Evolutionary conservation across 1,140 invertebrate genomes (phyloP).

Genomic region (Nylanderia fulva): DNA sequence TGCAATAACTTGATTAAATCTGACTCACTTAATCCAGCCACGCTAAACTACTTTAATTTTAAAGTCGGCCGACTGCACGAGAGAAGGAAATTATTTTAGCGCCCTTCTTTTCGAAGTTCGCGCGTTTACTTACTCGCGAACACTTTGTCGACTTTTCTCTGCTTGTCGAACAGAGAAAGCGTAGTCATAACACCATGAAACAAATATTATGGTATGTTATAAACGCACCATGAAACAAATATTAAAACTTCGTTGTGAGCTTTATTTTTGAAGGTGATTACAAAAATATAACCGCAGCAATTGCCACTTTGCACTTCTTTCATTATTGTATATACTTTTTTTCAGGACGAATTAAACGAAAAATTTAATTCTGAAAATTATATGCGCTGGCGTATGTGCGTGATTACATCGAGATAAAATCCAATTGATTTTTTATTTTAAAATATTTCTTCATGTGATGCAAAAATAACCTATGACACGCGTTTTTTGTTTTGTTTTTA

Average conservation of each 20-base stretch:
- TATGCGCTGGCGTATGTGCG: background rate
- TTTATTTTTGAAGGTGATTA: conserved; percentile 20
- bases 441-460: background rate
- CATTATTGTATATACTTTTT: background rate
- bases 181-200: background rate
- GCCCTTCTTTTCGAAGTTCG: conserved; percentile 3
- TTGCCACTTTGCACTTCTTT: background rate
- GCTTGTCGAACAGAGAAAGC: background rate
- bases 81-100: conserved; percentile 34
- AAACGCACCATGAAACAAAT: conserved; percentile 35
- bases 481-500: too few species aligned
- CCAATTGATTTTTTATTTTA: background rate
- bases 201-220: conserved; percentile 47
- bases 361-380: background rate
- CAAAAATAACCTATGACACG: too few species aligned
- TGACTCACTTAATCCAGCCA: conserved; percentile 24
- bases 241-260: conserved; percentile 29
- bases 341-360: background rate
- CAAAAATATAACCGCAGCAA: background rate
- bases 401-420: background rate
- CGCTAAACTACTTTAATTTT: conserved; percentile 35
- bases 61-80: conserved; percentile 18
- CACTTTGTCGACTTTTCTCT: conserved; percentile 28
- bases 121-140: conserved; percentile 18
- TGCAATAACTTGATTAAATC: conserved; percentile 48